phyloP scores from a whole-genome alignment of 2,113 vertebrate species.

The Otocyon megalotis region DNA sequence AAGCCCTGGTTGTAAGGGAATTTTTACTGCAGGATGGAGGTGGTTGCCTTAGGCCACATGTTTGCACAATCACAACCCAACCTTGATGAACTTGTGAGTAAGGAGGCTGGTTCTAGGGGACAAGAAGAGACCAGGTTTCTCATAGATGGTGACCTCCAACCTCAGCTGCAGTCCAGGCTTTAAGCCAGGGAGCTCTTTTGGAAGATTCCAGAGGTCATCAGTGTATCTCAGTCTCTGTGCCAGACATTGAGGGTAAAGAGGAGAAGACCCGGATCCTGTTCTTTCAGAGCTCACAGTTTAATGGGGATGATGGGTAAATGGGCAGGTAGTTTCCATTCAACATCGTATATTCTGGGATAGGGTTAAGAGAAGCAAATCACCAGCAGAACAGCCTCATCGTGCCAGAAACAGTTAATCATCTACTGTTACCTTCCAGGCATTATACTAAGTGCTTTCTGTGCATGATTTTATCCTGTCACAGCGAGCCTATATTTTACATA shows the following conservation, averaged over 20 bases:
- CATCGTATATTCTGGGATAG: not conserved
- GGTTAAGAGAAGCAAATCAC: not conserved
- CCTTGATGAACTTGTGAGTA: not conserved
- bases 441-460: not conserved
- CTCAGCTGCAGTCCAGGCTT: not conserved
- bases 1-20: not conserved
- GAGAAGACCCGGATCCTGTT: not conserved
- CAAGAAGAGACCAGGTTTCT: not conserved
- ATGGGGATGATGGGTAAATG: not conserved
- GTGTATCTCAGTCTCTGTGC: not conserved
- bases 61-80: not conserved
- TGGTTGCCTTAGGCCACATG: fast-evolving
- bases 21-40: not conserved
- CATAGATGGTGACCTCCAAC: not conserved
- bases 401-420: not conserved
- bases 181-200: not conserved
- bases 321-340: not conserved
- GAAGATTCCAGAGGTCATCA: not conserved
- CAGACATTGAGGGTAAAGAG: not conserved
- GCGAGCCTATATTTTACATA: not conserved
- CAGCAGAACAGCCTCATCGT: not conserved
- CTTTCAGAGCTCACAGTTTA: not conserved
- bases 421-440: not conserved
- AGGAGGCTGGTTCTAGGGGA: not conserved
- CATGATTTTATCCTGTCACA: not conserved